Conservation (phyloP, 2,113 vertebrate species). For the Tragelaphus buxtoni region DNA sequence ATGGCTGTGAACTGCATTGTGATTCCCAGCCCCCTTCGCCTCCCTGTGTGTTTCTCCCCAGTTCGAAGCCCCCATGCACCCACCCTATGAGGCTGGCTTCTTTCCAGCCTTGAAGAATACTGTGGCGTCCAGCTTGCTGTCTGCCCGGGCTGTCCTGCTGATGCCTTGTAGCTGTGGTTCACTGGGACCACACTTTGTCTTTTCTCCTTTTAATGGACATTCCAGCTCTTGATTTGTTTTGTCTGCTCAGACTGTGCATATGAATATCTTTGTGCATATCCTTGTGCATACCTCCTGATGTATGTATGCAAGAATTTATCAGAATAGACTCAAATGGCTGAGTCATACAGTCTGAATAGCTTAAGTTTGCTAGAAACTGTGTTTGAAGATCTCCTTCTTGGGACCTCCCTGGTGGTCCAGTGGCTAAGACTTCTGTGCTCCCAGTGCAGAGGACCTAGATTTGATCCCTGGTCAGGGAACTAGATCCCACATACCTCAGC, state of each 20-base stretch:
- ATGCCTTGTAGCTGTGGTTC: rapidly evolving
- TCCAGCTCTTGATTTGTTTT: not conserved
- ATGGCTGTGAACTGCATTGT: rapidly evolving
- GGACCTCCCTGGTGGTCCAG: not conserved
- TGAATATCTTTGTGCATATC: not conserved
- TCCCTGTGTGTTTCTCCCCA: not conserved
- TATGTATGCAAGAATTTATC: not conserved
- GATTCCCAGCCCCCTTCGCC: not conserved
- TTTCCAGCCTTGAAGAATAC: not conserved
- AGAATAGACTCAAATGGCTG: not conserved
- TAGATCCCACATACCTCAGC: not conserved
- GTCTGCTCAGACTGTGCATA: no score
- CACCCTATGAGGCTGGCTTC: not conserved
- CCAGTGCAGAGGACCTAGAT: not conserved
- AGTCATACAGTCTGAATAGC: not conserved
- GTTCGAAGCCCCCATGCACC: not conserved
- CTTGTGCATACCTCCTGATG: not conserved
- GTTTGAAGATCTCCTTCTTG: not conserved
- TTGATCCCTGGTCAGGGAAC: not conserved
- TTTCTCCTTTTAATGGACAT: not conserved
- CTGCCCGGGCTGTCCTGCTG: not conserved
- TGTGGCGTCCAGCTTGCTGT: not conserved
- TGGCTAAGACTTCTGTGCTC: not conserved
- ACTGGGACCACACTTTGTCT: not conserved
- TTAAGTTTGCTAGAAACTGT: not conserved